Conservation (phyloP, 2,113 vertebrate genomes). For the Paraplagusia blochii region DNA sequence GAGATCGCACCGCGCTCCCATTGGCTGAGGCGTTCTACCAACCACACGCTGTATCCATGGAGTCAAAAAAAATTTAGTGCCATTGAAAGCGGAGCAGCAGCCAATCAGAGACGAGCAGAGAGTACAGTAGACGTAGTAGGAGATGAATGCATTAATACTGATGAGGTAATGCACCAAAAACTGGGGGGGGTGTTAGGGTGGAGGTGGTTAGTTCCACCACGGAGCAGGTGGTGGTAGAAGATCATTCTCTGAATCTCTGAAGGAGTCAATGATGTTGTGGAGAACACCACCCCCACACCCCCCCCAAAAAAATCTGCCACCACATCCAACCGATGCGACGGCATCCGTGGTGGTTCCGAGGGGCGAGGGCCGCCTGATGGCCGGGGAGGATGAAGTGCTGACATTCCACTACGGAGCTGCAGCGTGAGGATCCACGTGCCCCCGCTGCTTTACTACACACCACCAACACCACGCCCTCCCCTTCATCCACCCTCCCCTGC, state of each 20-base stretch:
- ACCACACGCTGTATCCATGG: slow-evolving; percentile 79
- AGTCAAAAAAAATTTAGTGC: slow-evolving; percentile 71
- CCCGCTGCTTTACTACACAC: slow-evolving; percentile 65
- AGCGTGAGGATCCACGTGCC: slow-evolving; percentile 76
- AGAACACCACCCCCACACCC: too few relatives aligned
- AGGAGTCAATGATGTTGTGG: too few relatives aligned
- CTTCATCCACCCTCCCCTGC: slow-evolving; percentile 17
- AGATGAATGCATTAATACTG: slow-evolving; percentile 76
- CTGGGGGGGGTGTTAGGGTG: slow-evolving; percentile 61
- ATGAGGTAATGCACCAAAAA: slow-evolving; percentile 78
- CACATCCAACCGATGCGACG: slow-evolving; percentile 60
- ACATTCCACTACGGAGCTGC: slow-evolving; percentile 70
- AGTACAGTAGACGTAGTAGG: slow-evolving; percentile 69
- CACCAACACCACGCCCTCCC: slow-evolving; percentile 63
- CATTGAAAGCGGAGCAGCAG: slow-evolving; percentile 71
- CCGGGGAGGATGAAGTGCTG: slow-evolving; percentile 53
- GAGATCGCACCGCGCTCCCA: slow-evolving; percentile 64
- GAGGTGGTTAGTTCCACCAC: slow-evolving; percentile 46
- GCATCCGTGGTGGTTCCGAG: slow-evolving; percentile 25
- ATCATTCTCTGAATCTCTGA: too few relatives aligned
- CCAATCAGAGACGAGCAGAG: slow-evolving; percentile 64
- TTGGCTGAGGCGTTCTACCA: slow-evolving; percentile 70
- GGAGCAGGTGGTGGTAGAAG: slow-evolving; percentile 30
- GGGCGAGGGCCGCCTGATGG: slow-evolving; percentile 35
- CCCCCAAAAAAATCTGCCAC: background rate